A percentile compares a stretch with the other conserved stretches of the same genome.
Conservation (phyloP, 2,113 vertebrate genomes). For the Serranochromis macrocephalus region DNA sequence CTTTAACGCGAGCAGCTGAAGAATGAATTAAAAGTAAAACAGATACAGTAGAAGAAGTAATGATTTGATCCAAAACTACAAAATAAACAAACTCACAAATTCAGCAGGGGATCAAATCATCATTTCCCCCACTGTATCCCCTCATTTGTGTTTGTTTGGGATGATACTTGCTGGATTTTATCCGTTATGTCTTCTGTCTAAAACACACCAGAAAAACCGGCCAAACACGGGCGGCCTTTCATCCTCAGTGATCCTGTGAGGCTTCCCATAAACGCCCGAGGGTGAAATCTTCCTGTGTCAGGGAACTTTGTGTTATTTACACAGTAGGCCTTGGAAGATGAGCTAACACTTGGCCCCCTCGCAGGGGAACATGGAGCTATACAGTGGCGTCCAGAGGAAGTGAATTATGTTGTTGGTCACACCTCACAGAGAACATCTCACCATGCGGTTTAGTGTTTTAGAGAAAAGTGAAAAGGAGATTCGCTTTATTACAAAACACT, state of each 20-base stretch:
- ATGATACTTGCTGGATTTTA: background rate
- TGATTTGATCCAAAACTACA: background rate
- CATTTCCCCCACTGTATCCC: rapidly evolving
- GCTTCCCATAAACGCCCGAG: background rate
- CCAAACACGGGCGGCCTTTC: background rate
- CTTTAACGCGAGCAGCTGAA: background rate
- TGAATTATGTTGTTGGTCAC: constrained; percentile 16
- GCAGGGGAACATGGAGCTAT: background rate
- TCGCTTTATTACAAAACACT: background rate
- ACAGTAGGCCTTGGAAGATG: background rate
- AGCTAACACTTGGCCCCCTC: background rate
- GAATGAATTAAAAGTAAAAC: background rate
- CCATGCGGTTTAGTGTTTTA: background rate
- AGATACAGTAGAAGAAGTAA: background rate
- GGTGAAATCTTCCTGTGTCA: background rate
- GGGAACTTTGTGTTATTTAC: background rate
- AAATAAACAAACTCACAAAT: background rate
- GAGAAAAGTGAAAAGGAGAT: background rate
- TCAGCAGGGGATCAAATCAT: background rate
- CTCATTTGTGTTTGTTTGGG: background rate
- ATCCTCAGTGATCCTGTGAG: background rate
- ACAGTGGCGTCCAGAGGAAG: background rate
- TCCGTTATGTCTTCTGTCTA: background rate
- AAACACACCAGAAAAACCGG: background rate
- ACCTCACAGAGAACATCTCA: background rate